Percentiles rank a stretch among this genome's conserved stretches.
Conservation (phyloP, 1,140 invertebrate genomes). For the Neodiprion pinetum region DNA sequence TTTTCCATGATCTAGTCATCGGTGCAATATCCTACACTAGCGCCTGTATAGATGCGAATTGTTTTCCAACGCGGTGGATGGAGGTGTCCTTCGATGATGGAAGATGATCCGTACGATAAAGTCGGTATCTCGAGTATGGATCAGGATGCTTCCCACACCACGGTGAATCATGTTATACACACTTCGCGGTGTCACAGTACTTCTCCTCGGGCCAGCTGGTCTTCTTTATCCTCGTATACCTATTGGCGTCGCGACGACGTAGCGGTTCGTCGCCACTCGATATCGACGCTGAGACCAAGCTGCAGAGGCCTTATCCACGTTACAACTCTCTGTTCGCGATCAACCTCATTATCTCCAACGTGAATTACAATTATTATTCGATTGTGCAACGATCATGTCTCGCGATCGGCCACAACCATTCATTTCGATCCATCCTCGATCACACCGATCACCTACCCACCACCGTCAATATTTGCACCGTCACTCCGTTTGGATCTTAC, state of each 20-base stretch:
- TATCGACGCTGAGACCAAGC: too few species aligned
- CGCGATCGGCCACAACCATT: slow-evolving; percentile 40
- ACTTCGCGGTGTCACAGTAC: not conserved
- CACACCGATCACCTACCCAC: not conserved
- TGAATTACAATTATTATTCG: slow-evolving; percentile 57
- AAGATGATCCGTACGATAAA: slow-evolving; percentile 37
- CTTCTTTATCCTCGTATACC: too few species aligned
- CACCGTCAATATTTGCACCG: slow-evolving; percentile 27
- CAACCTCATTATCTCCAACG: slow-evolving; percentile 32
- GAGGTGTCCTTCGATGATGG: slow-evolving; percentile 47
- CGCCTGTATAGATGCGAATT: slow-evolving; percentile 16
- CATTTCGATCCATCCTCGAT: slow-evolving; percentile 15
- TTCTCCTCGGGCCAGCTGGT: too few species aligned
- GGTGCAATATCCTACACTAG: too few species aligned
- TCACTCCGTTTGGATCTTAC: slow-evolving; percentile 41
- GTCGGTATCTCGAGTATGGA: slow-evolving; percentile 40
- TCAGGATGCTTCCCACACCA: not conserved
- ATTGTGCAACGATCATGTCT: slow-evolving; percentile 54
- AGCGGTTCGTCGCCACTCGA: too few species aligned
- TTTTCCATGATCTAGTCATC: not conserved
- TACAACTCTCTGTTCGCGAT: not conserved
- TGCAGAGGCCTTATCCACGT: too few species aligned
- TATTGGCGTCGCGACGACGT: too few species aligned
- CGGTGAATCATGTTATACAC: not conserved
- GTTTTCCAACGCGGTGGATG: slow-evolving; percentile 49